phyloP scores from a whole-genome alignment of 2,888 invertebrate species.

The Galerucella pusilla region DNA sequence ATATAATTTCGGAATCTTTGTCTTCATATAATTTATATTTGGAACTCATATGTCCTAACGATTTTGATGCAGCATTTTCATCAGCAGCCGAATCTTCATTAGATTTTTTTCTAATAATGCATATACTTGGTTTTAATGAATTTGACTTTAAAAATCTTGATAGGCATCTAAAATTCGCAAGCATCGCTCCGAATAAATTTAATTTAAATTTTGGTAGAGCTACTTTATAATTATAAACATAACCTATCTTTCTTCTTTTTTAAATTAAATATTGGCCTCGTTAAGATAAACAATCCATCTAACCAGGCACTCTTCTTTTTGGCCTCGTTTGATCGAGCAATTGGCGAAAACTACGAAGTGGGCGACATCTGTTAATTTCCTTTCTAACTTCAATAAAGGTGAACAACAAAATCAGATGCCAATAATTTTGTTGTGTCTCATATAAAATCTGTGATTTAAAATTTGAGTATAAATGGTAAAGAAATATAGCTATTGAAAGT shows the following conservation, averaged over 20 bases:
- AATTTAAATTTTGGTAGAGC: not conserved
- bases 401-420: too few relatives aligned
- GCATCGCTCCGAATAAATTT: conserved; percentile 11
- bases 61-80: not conserved
- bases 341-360: too few relatives aligned
- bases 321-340: too few relatives aligned
- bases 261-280: not conserved
- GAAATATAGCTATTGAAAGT: too few relatives aligned
- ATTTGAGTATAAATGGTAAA: too few relatives aligned
- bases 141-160: conserved; percentile 9
- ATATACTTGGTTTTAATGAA: conserved; percentile 7
- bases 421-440: too few relatives aligned
- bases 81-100: not conserved
- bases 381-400: too few relatives aligned
- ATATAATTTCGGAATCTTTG: conserved; percentile 75
- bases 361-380: too few relatives aligned
- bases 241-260: not conserved
- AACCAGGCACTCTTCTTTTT: too few relatives aligned
- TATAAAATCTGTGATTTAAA: too few relatives aligned
- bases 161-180: conserved; percentile 16
- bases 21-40: conserved; percentile 80
- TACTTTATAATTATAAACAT: not conserved
- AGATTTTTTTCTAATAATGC: conserved; percentile 14
- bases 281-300: too few relatives aligned
- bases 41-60: conserved; percentile 53